phyloP scores from a whole-genome alignment of 1,140 invertebrate species.

The Pachypeltis micranthus region DNA sequence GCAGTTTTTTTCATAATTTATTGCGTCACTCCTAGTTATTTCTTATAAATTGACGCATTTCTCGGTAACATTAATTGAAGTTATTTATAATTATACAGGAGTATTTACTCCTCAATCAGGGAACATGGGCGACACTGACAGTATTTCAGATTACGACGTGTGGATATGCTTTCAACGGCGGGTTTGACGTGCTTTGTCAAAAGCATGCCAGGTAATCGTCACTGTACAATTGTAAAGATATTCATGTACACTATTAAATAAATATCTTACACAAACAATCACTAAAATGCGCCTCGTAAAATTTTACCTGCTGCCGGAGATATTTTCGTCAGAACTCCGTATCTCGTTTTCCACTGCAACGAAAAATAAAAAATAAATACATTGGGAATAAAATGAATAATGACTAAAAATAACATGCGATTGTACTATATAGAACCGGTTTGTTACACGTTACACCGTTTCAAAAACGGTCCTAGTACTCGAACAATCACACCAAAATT shows the following conservation, averaged over 20 bases:
- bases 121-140: background rate
- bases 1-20: no score
- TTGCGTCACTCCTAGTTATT: no score
- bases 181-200: background rate
- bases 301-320: slow-evolving; percentile 12
- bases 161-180: no score
- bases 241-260: background rate
- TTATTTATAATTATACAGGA: no score
- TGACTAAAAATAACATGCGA: background rate
- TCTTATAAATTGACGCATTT: no score
- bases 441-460: background rate
- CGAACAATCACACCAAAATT: no score
- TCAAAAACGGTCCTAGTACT: no score
- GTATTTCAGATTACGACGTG: background rate
- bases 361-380: background rate
- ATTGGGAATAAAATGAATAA: background rate
- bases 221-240: background rate
- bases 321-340: slow-evolving; percentile 10
- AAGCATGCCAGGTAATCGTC: background rate
- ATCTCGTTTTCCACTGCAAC: slow-evolving; percentile 12
- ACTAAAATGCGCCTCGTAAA: background rate
- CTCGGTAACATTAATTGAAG: no score
- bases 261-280: background rate
- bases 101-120: no score
- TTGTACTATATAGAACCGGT: background rate